phyloP scores from a whole-genome alignment of 1,140 invertebrate genomes.

The Macrosteles quadrilineatus region DNA sequence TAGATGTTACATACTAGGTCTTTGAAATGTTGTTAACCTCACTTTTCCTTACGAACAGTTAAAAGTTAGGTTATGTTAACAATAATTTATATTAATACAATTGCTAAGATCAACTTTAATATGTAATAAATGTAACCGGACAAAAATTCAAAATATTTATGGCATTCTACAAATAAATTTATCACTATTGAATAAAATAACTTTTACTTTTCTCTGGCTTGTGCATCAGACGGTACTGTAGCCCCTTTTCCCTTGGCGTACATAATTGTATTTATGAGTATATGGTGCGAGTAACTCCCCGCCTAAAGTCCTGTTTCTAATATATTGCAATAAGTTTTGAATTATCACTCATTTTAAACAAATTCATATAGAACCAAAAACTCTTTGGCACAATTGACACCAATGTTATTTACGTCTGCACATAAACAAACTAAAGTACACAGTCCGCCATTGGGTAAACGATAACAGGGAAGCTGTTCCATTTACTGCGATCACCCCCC shows the following conservation, averaged over 20 bases:
- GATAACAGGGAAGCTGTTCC: conserved; percentile 23
- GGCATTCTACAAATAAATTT: background rate
- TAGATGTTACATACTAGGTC: no score
- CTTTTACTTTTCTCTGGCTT: conserved; percentile 91
- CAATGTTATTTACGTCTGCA: conserved; percentile 13
- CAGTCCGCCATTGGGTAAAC: conserved; percentile 16
- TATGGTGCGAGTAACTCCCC: background rate
- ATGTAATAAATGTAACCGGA: no score
- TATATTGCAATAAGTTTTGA: background rate
- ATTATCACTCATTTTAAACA: conserved; percentile 9
- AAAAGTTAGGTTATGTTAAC: conserved; percentile 15
- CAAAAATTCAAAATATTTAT: background rate
- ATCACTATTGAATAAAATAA: background rate
- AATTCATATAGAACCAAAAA: background rate
- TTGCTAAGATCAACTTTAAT: no score
- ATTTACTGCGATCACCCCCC: background rate
- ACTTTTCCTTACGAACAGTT: background rate
- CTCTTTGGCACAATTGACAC: conserved; percentile 1
- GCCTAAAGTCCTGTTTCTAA: background rate
- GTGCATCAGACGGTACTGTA: conserved; percentile 88
- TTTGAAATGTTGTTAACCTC: conserved; percentile 18
- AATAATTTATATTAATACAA: no score
- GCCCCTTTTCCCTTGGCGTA: conserved; percentile 93
- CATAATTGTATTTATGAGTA: conserved; percentile 57
- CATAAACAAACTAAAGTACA: conserved; percentile 22